phyloP scores from a whole-genome alignment of 2,888 invertebrate genomes.

The Belgica antarctica region DNA sequence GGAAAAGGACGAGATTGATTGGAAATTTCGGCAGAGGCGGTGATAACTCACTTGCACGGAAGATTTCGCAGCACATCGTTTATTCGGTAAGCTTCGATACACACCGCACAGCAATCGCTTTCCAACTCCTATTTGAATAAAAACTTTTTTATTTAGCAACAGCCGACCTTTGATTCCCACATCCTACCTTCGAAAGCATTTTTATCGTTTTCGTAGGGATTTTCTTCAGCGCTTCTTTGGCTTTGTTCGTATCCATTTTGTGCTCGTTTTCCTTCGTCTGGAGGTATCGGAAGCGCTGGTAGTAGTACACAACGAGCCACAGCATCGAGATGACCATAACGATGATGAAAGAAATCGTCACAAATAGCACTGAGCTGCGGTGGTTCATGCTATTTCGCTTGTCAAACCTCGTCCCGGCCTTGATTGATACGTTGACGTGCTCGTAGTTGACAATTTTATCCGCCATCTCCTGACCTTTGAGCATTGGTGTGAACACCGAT shows the following conservation, averaged over 20 bases:
- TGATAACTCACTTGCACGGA: slow-evolving; percentile 63
- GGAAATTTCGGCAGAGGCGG: not conserved
- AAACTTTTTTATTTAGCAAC: slow-evolving; percentile 37
- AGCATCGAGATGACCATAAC: slow-evolving; percentile 92
- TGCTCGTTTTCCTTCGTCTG: slow-evolving; percentile 92
- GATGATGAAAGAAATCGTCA: slow-evolving; percentile 92
- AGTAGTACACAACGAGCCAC: slow-evolving; percentile 95
- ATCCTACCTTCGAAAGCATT: slow-evolving; percentile 76
- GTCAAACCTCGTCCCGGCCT: slow-evolving; percentile 63
- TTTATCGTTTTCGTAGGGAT: slow-evolving; percentile 88
- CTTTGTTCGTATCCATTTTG: slow-evolving; percentile 64
- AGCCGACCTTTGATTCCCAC: not conserved
- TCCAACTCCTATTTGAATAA: slow-evolving; percentile 64
- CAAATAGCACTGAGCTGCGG: slow-evolving; percentile 86
- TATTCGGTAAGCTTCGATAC: slow-evolving; percentile 88
- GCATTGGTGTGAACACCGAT: slow-evolving; percentile 76
- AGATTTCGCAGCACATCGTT: slow-evolving; percentile 83
- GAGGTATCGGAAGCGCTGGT: slow-evolving; percentile 89
- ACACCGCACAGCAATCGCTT: slow-evolving; percentile 90
- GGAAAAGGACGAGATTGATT: slow-evolving; percentile 25
- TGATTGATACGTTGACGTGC: slow-evolving; percentile 67
- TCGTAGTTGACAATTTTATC: slow-evolving; percentile 67
- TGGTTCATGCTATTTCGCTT: slow-evolving; percentile 53
- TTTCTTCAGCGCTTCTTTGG: slow-evolving; percentile 89
- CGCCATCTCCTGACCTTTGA: slow-evolving; percentile 73